These are phyloP conservation scores for Andrena flavipes DNA, from an alignment of 2,888 invertebrate species.

Conservation along the genomic window DNA sequence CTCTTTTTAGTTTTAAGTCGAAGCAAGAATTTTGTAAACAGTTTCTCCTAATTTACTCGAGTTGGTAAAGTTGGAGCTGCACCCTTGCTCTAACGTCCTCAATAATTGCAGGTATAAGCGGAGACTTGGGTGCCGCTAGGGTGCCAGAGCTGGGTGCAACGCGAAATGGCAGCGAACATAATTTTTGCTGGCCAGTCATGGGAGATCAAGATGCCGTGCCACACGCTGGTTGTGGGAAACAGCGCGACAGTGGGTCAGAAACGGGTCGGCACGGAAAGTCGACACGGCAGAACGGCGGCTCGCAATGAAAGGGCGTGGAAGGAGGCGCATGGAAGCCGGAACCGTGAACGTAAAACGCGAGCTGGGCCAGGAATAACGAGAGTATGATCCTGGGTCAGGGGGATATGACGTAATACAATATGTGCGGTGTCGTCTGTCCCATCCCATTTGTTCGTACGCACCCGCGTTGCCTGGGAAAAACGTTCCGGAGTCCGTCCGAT, in stretches of 20 bases:
- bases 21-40: too few relatives aligned
- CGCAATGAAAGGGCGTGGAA: conserved; percentile 13
- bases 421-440: conserved; percentile 73
- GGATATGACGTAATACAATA: conserved; percentile 73
- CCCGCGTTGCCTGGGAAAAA: conserved; percentile 40
- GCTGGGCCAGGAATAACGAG: conserved; percentile 57
- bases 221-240: background rate
- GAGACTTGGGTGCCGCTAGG: too few relatives aligned
- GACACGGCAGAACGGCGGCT: background rate
- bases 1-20: too few relatives aligned
- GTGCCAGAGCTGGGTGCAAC: too few relatives aligned
- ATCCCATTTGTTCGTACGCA: conserved; percentile 69
- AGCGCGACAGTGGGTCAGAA: background rate
- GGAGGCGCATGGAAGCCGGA: conserved; percentile 1
- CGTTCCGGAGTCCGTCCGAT: conserved; percentile 48
- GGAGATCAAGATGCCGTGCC: conserved; percentile 4
- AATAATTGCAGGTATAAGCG: too few relatives aligned
- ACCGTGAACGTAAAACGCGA: conserved; percentile 36
- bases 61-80: too few relatives aligned
- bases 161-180: background rate
- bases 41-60: too few relatives aligned
- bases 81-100: too few relatives aligned
- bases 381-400: conserved; percentile 46
- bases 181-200: background rate
- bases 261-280: background rate